Conservation (phyloP, 2,888 invertebrate genomes). For the Dendrolimus houi region DNA sequence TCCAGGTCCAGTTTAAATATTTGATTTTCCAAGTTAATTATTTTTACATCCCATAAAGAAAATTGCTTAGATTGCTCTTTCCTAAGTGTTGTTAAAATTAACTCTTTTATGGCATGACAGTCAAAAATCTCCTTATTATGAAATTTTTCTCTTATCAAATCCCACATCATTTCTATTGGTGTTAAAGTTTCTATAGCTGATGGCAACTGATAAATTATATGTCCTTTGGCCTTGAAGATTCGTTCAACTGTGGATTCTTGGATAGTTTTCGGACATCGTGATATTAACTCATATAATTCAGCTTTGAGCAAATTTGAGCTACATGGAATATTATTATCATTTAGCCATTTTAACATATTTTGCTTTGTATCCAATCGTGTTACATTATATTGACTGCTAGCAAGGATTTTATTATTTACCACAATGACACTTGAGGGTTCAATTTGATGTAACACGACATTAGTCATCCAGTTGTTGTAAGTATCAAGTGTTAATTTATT, state of each 20-base stretch:
- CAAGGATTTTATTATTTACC: conserved; percentile 29
- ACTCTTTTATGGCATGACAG: conserved; percentile 1
- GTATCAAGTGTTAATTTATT: conserved; percentile 20
- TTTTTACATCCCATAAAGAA: conserved; percentile 17
- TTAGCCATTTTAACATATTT: conserved; percentile 37
- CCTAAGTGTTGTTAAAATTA: conserved; percentile 3
- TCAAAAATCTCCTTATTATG: no score
- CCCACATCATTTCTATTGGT: conserved; percentile 34
- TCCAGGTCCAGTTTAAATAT: conserved; percentile 21
- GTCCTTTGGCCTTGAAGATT: conserved; percentile 34
- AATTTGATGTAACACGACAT: conserved; percentile 26
- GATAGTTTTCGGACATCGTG: conserved; percentile 16
- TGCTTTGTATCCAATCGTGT: conserved; percentile 34
- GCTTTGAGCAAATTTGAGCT: conserved; percentile 30
- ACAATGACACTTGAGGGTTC: conserved; percentile 29
- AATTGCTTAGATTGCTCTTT: conserved; percentile 5
- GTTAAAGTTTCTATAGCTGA: conserved; percentile 29
- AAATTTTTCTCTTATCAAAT: conserved; percentile 13
- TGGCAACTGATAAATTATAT: conserved; percentile 37
- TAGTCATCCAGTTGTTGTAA: conserved; percentile 41
- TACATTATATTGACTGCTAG: conserved; percentile 17
- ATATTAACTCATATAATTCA: conserved; percentile 34
- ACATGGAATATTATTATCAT: conserved; percentile 33
- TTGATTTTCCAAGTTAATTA: conserved; percentile 21
- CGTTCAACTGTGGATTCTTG: conserved; percentile 24